Percentiles rank a stretch among this genome's conserved stretches.
These are phyloP conservation scores for Lycopodina hypogea DNA, from an alignment of 37 sponge, comb jelly and placozoan genomes.

Conservation along the genomic window DNA sequence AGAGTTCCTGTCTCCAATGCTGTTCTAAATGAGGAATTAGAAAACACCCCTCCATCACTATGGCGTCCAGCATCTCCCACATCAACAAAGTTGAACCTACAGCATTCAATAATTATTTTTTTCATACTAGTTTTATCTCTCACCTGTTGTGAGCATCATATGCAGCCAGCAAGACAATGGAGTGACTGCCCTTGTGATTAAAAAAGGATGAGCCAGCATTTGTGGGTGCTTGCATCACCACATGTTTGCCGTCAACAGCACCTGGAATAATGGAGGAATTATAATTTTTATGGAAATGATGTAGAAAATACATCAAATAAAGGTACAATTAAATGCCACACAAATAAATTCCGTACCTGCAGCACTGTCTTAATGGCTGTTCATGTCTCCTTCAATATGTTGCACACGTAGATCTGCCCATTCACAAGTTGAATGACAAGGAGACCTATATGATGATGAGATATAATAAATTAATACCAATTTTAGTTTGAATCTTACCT, in stretches of 20 bases:
- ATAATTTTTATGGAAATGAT: conserved; percentile 28
- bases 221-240: conserved; percentile 42
- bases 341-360: conserved; percentile 21
- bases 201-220: conserved; percentile 36
- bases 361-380: conserved; percentile 39
- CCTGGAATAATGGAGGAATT: not conserved
- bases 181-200: conserved; percentile 42
- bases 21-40: conserved; percentile 45
- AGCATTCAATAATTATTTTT: not conserved
- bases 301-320: conserved; percentile 30
- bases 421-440: conserved; percentile 43
- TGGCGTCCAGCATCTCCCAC: conserved; percentile 52
- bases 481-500: conserved; percentile 1
- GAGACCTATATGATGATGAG: conserved; percentile 11
- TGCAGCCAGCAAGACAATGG: conserved; percentile 42
- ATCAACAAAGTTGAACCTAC: conserved; percentile 35
- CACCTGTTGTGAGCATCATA: conserved; percentile 35
- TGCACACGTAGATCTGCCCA: conserved; percentile 47
- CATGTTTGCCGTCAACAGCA: conserved; percentile 50
- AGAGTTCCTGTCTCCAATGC: conserved; percentile 22
- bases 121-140: not conserved
- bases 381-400: conserved; percentile 50
- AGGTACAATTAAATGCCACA: conserved; percentile 1
- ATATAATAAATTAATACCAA: not conserved
- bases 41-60: conserved; percentile 50